A percentile compares a stretch with the other conserved stretches of the same genome.
Conservation (phyloP, 2,888 invertebrate genomes). For the Anagyrus pseudococci region DNA sequence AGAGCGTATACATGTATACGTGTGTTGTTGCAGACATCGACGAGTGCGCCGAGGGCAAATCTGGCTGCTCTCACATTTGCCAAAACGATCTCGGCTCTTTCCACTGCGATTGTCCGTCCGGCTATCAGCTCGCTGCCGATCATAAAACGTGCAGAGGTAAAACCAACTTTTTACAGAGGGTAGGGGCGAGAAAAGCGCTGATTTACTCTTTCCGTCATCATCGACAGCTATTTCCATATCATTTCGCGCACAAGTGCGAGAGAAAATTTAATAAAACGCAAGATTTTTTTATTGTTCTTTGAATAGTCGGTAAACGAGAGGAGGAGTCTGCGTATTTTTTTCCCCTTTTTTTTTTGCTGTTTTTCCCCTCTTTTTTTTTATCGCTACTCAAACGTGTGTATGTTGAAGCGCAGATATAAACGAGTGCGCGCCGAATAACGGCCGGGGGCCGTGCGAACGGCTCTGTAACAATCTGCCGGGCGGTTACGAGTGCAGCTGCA, state of each 20-base stretch:
- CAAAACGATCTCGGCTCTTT: slow-evolving; percentile 67
- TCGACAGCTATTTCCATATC: no score
- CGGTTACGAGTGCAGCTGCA: slow-evolving; percentile 68
- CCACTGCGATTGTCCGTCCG: slow-evolving; percentile 65
- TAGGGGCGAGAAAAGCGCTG: no score
- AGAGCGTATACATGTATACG: no score
- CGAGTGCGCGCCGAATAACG: slow-evolving; percentile 70
- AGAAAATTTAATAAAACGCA: no score
- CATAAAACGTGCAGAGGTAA: slow-evolving; percentile 65
- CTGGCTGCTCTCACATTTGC: slow-evolving; percentile 67
- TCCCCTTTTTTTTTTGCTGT: no score
- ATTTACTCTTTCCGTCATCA: no score
- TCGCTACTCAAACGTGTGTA: neutral
- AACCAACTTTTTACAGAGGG: no score
- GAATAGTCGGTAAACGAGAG: no score
- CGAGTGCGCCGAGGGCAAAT: slow-evolving; percentile 65
- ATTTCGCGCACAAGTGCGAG: no score
- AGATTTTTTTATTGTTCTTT: no score
- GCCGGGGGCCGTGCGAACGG: slow-evolving; percentile 71
- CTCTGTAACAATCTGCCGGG: slow-evolving; percentile 68
- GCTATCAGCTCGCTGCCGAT: slow-evolving; percentile 63
- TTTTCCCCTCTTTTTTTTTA: neutral
- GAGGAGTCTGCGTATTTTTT: no score
- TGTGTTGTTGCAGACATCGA: slow-evolving; percentile 66
- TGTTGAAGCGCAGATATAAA: slow-evolving; percentile 63